A percentile compares a stretch with the other conserved stretches of the same genome.
These are phyloP conservation scores for Zophobas morio DNA, from an alignment of 1,140 invertebrate species.

Conservation along the genomic window DNA sequence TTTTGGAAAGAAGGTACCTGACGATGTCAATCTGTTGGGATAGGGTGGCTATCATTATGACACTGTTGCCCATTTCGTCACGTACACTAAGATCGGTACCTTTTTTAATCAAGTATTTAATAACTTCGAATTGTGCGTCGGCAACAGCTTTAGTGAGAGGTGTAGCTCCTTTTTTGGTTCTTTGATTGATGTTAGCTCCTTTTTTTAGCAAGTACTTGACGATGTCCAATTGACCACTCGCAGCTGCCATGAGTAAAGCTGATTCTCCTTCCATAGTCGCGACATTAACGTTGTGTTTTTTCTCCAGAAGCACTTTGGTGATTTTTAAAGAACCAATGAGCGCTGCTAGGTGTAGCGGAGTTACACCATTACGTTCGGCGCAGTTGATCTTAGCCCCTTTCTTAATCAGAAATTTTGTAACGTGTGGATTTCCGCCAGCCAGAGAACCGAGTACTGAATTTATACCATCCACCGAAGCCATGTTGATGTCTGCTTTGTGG, in stretches of 20 bases:
- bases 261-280: neutral
- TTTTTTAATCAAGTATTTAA: no score
- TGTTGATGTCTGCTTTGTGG: constrained; percentile 48
- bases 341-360: constrained; percentile 45
- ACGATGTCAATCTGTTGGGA: no score
- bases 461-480: constrained; percentile 36
- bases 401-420: constrained; percentile 48
- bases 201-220: constrained; percentile 5
- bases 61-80: no score
- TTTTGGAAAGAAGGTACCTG: no score
- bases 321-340: constrained; percentile 41
- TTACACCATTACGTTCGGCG: constrained; percentile 45
- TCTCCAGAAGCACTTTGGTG: constrained; percentile 47
- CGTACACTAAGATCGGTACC: no score
- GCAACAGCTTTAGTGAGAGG: neutral
- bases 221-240: neutral
- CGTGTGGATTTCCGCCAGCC: constrained; percentile 39
- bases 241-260: neutral
- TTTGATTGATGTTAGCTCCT: neutral
- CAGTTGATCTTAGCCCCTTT: constrained; percentile 48
- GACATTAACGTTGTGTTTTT: constrained; percentile 47
- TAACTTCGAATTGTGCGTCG: no score
- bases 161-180: neutral
- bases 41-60: no score
- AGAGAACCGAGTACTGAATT: constrained; percentile 49